Percentiles rank a stretch among this genome's conserved stretches.
These are phyloP conservation scores for Myodes glareolus DNA, from an alignment of 2,113 vertebrate species.

Conservation along the genomic window DNA sequence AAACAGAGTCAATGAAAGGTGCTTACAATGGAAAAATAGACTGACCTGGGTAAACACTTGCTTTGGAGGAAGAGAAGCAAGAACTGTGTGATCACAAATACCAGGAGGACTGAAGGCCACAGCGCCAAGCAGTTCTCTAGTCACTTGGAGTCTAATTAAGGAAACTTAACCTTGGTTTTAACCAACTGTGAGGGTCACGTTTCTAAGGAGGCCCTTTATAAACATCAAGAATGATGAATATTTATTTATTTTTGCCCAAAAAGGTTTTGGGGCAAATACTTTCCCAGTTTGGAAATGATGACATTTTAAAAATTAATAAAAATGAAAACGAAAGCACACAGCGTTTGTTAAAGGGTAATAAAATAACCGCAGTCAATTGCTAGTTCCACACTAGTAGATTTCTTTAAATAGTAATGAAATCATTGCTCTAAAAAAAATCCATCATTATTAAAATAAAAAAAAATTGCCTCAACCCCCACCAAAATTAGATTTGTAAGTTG, in stretches of 20 bases:
- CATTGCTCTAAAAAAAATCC: constrained; percentile 88
- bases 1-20: not conserved
- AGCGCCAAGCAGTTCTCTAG: not conserved
- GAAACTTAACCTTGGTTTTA: constrained; percentile 69
- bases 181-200: constrained; percentile 60
- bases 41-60: not conserved
- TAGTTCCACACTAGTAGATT: constrained; percentile 86
- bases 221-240: constrained; percentile 65
- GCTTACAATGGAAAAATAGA: not conserved
- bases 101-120: not conserved
- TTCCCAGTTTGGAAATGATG: constrained; percentile 69
- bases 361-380: constrained; percentile 86
- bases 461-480: constrained; percentile 86
- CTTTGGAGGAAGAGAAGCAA: not conserved
- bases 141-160: not conserved
- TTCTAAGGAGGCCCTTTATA: constrained; percentile 60
- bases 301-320: constrained; percentile 79
- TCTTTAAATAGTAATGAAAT: constrained; percentile 91
- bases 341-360: constrained; percentile 84
- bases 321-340: constrained; percentile 76
- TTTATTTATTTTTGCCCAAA: constrained; percentile 57
- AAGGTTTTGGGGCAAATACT: not conserved
- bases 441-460: constrained; percentile 89
- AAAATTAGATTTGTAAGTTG: constrained; percentile 93
- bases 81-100: not conserved